phyloP scores from a whole-genome alignment of 2,797 vertebrate species.

The Aulostomus chinensis region DNA sequence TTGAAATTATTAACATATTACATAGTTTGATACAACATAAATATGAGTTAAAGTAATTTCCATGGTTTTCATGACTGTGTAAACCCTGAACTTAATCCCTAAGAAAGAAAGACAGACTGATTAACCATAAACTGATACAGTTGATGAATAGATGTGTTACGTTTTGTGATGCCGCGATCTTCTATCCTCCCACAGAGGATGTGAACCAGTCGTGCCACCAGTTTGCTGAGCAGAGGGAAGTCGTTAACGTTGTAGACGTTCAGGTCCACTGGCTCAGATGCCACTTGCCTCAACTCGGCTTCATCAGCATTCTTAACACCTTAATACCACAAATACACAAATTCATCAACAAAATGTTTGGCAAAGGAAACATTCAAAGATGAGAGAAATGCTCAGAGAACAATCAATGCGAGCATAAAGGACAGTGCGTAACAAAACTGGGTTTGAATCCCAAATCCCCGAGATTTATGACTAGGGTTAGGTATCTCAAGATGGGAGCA shows the following conservation, averaged over 20 bases:
- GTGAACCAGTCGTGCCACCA: slow-evolving; percentile 85
- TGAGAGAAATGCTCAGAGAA: too few relatives aligned
- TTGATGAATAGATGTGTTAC: slow-evolving; percentile 44
- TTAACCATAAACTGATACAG: neutral
- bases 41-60: too few relatives aligned
- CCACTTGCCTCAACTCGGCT: slow-evolving; percentile 89
- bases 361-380: too few relatives aligned
- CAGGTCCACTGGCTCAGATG: slow-evolving; percentile 87
- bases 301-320: slow-evolving; percentile 95
- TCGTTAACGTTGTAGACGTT: slow-evolving; percentile 91
- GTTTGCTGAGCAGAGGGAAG: slow-evolving; percentile 88
- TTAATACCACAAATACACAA: slow-evolving; percentile 47
- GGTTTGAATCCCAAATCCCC: too few relatives aligned
- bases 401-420: too few relatives aligned
- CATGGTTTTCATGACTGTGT: too few relatives aligned
- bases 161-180: slow-evolving; percentile 77
- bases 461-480: too few relatives aligned
- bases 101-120: neutral
- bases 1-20: too few relatives aligned
- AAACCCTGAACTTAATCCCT: neutral
- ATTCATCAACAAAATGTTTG: too few relatives aligned
- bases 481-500: too few relatives aligned
- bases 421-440: too few relatives aligned
- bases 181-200: slow-evolving; percentile 88
- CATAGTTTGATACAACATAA: too few relatives aligned